Evolutionary conservation across 2,113 vertebrate species (phyloP), one percentile per base, ranked within the genome.

Genomic region (Mus musculus): DNA sequence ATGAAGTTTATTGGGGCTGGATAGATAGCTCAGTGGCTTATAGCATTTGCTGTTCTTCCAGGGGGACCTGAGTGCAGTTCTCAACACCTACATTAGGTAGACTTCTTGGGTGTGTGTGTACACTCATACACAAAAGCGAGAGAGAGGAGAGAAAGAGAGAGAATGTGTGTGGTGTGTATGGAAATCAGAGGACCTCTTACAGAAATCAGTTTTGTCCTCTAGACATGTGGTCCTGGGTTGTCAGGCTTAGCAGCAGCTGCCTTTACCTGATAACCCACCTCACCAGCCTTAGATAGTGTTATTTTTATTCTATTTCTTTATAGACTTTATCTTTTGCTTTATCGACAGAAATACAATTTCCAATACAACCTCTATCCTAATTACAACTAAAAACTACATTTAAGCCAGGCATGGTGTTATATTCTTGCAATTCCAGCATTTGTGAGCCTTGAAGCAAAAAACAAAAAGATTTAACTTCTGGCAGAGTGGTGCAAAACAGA

Each of bases 241-340:
- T 30, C 82, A 85, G 82, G 26, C 39, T 65, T 46, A 13, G 20
- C 33, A 36, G 52, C 24, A 24, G 33, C 5, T 81, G 20, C 36
- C 36, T 42, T 85, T 46, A 20, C 61, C 61, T 12, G 4, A 28
- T 13, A 56, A 84, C 36, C 56, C n/a, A 42, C 24, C 8, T 14
- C 24, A 63, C 56, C n/a, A 39, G 22, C 22, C 36, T 39, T 63
- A 63, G n/a, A 42, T 3, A 88, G 30, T 78, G 65, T 20, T 75
- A 72, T 8, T 90, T 92, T 69, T 81, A 33, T 76, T 52, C n/a
- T 91, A n/a, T 72, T 89, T 85, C 49, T 92, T 92, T 86, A 59
- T 2, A 94, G n/a, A 12, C 65, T 86, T 5, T 56, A 92, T n/a
- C 20, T 85, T 95, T 88, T 90, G 67, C 19, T 69, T 76, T 30